Evolutionary conservation across 2,797 vertebrate species (phyloP).

Genomic region (Champsocephalus gunnari): DNA sequence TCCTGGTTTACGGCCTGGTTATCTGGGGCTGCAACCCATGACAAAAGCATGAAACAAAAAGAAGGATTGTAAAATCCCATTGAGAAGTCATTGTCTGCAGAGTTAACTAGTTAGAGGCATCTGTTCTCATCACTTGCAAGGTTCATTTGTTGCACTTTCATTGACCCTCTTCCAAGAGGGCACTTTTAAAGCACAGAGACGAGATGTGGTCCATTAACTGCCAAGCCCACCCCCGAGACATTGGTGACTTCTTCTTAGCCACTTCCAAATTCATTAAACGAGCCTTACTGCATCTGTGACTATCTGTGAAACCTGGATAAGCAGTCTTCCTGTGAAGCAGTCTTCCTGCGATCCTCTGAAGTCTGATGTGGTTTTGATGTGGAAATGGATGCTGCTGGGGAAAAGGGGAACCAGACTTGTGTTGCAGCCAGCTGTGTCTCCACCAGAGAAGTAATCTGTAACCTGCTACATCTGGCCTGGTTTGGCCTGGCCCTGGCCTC

Average conservation of each 20-base stretch:
- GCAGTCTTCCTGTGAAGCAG: slow-evolving; percentile 37
- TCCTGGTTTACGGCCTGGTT: slow-evolving; percentile 66
- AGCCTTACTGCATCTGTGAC: slow-evolving; percentile 29
- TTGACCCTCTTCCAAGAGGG: slow-evolving; percentile 46
- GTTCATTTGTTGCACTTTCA: slow-evolving; percentile 48
- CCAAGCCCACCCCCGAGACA: slow-evolving; percentile 11
- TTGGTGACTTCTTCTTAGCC: slow-evolving; percentile 22
- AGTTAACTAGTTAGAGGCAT: slow-evolving; percentile 32
- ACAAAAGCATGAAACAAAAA: slow-evolving; percentile 60
- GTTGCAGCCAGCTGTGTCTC: slow-evolving; percentile 63
- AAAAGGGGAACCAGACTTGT: slow-evolving; percentile 57
- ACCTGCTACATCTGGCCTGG: slow-evolving; percentile 71
- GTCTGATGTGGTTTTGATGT: slow-evolving; percentile 74
- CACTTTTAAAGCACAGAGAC: slow-evolving; percentile 17
- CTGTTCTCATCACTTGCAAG: slow-evolving; percentile 25
- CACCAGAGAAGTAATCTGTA: slow-evolving; percentile 57
- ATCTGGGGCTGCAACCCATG: slow-evolving; percentile 59
- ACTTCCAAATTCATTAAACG: slow-evolving; percentile 43
- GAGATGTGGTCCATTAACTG: slow-evolving; percentile 45
- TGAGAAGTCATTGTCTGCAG: slow-evolving; percentile 41
- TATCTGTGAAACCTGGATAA: slow-evolving; percentile 55
- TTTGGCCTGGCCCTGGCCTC: slow-evolving; percentile 64
- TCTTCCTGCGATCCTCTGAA: slow-evolving; percentile 43
- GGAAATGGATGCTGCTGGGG: slow-evolving; percentile 64
- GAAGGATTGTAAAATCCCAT: slow-evolving; percentile 41